Evolutionary conservation across 2,113 vertebrate species (phyloP).

Genomic region (Meles meles): DNA sequence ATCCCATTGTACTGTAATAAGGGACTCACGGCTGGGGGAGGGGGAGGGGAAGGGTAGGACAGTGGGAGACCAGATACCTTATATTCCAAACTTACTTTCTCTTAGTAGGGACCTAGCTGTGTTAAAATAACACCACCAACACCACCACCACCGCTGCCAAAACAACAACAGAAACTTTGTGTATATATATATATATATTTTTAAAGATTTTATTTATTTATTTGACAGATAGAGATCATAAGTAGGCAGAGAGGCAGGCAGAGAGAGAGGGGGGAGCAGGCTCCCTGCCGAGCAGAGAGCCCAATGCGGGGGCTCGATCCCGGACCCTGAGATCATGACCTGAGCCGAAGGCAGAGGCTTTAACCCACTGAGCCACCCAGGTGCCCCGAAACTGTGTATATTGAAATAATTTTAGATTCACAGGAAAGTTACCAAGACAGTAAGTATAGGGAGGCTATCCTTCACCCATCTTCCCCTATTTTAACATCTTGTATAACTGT

Average conservation of each 20-base stretch:
- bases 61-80: neutral
- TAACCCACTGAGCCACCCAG: too few relatives aligned
- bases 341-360: too few relatives aligned
- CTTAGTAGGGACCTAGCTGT: neutral
- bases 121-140: neutral
- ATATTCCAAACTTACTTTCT: slow-evolving; percentile 3
- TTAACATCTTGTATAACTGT: neutral
- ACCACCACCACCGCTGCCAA: too few relatives aligned
- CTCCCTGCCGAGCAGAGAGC: too few relatives aligned
- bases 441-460: neutral
- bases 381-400: neutral
- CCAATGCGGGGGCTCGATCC: too few relatives aligned
- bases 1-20: slow-evolving; percentile 70
- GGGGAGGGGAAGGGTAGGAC: neutral
- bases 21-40: slow-evolving; percentile 42
- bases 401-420: neutral
- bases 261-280: too few relatives aligned
- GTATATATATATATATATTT: too few relatives aligned
- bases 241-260: too few relatives aligned
- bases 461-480: neutral
- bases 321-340: too few relatives aligned
- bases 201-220: too few relatives aligned
- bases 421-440: neutral
- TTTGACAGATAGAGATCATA: too few relatives aligned
- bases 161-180: neutral